Evolutionary conservation across 2,113 vertebrate species (phyloP).

Genomic region (Microtus ochrogaster): DNA sequence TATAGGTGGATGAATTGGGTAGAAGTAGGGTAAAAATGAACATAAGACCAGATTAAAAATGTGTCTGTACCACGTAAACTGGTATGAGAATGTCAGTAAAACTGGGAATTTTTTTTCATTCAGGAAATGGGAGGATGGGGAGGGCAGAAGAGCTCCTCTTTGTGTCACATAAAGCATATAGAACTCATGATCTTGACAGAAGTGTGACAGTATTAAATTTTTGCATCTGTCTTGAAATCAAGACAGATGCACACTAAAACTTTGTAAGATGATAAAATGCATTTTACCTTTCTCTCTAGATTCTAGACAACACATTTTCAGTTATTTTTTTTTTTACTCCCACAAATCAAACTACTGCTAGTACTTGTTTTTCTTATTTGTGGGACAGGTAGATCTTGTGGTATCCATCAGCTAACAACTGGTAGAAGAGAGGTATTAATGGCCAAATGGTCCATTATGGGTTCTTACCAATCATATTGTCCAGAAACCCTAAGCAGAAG

Average conservation of each 20-base stretch:
- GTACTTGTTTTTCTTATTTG: neutral
- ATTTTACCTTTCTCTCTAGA: neutral
- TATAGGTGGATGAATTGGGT: neutral
- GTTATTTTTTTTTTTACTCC: neutral
- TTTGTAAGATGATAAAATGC: neutral
- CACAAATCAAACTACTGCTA: neutral
- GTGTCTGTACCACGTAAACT: neutral
- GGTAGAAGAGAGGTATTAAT: neutral
- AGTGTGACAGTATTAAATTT: neutral
- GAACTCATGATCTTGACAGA: neutral
- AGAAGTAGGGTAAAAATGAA: neutral
- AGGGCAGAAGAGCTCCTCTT: neutral
- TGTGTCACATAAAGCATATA: neutral
- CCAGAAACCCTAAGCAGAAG: neutral
- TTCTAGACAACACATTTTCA: neutral
- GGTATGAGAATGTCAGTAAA: neutral
- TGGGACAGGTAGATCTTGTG: neutral
- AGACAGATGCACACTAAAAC: neutral
- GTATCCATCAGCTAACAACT: neutral
- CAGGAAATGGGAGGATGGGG: neutral
- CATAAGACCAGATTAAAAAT: neutral
- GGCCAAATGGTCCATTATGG: neutral
- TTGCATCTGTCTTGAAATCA: constrained; percentile 9
- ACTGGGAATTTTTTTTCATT: neutral
- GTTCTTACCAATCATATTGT: neutral